Base-by-base conservation (phyloP, 2,113 vertebrate species). In the Cochlearius cochlearius region DNA sequence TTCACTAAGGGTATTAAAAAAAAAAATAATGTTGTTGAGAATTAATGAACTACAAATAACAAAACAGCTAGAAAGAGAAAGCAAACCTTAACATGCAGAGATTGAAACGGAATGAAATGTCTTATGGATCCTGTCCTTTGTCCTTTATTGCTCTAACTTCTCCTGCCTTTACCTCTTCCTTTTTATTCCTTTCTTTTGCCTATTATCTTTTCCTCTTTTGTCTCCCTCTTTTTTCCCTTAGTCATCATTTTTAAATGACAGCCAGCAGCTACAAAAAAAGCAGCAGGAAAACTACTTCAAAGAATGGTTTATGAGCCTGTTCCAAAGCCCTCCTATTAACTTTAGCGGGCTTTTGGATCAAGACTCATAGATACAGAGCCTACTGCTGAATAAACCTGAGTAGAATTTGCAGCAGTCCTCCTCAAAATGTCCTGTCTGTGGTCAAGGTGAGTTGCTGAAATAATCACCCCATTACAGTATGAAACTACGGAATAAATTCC, bases 241-340 rank as follows among this genome's bases (percentile, higher is more conserved):
- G 89, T 96, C 79, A 75, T 95, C 22, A 78, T 90, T 96, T 88
- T 91, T n/a, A 97, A 97, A 91, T 95, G 52, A 76, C 76, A 90
- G 73, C 81, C 92, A 62, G 75, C 90, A 93, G 38, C 93, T 94
- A 92, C 69, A 81, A 63, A 88, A 92, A 89, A 92, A 53, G 4
- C 77, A 87, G 43, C 82, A 71, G 29, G 80, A 90, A 39, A 39
- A 43, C 30, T 81, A 79, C 91, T 95, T 93, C 43, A 94, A 68
- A 92, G 66, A 91, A 64, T 58, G 92, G 30, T 81, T 92, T 79
- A 58, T 66, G 79, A 94, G 23, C 91, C 76, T 66, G 14, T 80
- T 89, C 43, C 49, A 80, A 96, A 96, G 81, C 88, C 50, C 25
- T 88, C 71, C 72, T 91, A 10, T 92, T 96, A 93, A 81, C 20